Conservation (phyloP, 2,113 vertebrate species). For the Trematomus loennbergii region DNA sequence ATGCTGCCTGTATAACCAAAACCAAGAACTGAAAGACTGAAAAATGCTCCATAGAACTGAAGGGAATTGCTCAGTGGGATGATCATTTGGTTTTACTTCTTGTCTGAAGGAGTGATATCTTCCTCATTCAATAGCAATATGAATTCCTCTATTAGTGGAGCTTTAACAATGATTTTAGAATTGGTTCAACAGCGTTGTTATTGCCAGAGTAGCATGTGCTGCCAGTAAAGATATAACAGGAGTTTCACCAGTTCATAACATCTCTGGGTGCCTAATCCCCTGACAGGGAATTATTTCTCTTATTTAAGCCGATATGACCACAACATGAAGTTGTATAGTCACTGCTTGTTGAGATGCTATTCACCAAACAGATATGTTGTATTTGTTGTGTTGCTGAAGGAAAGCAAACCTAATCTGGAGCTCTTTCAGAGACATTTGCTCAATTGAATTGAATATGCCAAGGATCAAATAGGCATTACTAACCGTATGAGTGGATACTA, state of each 20-base stretch:
- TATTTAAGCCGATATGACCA: constrained; percentile 66
- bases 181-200: constrained; percentile 23
- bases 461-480: constrained; percentile 62
- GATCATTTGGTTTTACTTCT: not conserved
- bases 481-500: constrained; percentile 43
- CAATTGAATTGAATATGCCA: constrained; percentile 70
- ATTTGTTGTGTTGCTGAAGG: not conserved
- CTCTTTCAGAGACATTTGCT: constrained; percentile 55
- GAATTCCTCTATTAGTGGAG: not conserved
- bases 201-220: constrained; percentile 13
- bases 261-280: constrained; percentile 61
- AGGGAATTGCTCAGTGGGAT: not conserved
- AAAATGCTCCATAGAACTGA: not conserved
- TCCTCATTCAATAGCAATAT: not conserved
- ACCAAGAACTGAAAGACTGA: not conserved
- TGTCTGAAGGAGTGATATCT: not conserved
- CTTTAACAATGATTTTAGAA: constrained; percentile 15
- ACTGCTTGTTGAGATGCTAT: constrained; percentile 38
- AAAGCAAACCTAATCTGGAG: constrained; percentile 29
- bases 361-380: constrained; percentile 15
- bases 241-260: constrained; percentile 61
- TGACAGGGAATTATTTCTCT: constrained; percentile 51
- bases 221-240: constrained; percentile 38
- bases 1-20: not conserved
- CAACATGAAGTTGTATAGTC: constrained; percentile 51